Evolutionary conservation across 2,113 vertebrate genomes (phyloP), one percentile per base, ranked within the genome.

Genomic region (Lasiurus borealis): DNA sequence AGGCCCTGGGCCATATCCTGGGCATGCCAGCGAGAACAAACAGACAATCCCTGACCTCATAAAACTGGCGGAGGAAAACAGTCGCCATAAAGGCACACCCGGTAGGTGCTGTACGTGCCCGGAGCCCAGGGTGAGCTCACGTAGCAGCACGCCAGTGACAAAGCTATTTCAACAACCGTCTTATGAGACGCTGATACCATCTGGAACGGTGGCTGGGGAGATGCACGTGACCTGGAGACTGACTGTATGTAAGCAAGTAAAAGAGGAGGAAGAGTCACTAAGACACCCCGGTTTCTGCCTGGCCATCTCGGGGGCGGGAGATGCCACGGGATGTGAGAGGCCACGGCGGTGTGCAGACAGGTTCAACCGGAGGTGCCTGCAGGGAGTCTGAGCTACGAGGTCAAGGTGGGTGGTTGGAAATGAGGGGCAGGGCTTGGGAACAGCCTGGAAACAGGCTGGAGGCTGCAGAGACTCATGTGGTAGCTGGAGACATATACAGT

Each of bases 61-160:
- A 66, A 93, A 94, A 95, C n/a, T 87, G 88, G 16, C 4, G 27
- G 84, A 86, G 82, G 84, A 85, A 84, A 85, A 44, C 52, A 36
- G 31, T 40, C 44, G 29, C 50, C 66, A 11, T 10, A 76, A 83
- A 88, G 83, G 46, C 34, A 68, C 25, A 29, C 71, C 44, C 11
- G 44, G 4, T 34, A 90, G 59, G 12, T 21, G 46, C 25, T 16
- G 84, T 19, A 86, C 40, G 40, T 40, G 40, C 40, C n/a, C n/a
- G n/a, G n/a, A n/a, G n/a, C n/a, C 25, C 64, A 40, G 36, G 23
- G 44, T 71, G 54, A 44, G 44, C 19, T 69, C 54, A 36, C 54
- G 85, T 1, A n/a, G 44, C 1, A 10, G 4, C 11, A 86, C 2
- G 34, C n/a, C 80, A 85, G 34, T 7, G 57, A 69, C 3, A 40